Percentiles rank a stretch among this genome's conserved stretches.
These are phyloP conservation scores for Neolamprologus toae DNA, from an alignment of 2,113 vertebrate species.

Conservation along the genomic window DNA sequence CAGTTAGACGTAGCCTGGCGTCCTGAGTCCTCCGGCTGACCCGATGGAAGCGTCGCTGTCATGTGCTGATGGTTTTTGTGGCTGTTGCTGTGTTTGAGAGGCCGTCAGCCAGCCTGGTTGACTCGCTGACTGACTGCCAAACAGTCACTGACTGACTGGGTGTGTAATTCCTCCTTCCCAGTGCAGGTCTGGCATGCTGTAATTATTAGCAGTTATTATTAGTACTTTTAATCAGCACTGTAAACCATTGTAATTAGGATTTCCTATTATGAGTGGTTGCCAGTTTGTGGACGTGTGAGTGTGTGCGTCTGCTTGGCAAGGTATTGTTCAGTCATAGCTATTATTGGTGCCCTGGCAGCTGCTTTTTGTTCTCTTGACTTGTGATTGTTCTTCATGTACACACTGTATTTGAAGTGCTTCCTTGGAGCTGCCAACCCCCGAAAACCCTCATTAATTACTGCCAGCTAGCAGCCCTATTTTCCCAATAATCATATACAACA, in stretches of 20 bases:
- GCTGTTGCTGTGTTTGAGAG: not conserved
- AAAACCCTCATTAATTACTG: constrained; percentile 35
- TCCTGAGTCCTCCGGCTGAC: not conserved
- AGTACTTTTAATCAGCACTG: constrained; percentile 67
- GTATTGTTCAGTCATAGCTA: constrained; percentile 44
- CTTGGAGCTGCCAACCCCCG: not conserved
- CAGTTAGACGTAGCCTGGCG: not conserved
- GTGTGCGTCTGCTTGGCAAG: constrained; percentile 11
- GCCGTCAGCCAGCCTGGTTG: not conserved
- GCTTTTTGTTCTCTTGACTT: constrained; percentile 45
- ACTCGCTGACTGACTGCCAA: not conserved
- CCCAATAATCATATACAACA: not conserved
- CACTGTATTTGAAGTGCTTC: constrained; percentile 8
- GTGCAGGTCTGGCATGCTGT: constrained; percentile 56
- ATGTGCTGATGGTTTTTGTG: not conserved
- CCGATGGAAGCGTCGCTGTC: not conserved
- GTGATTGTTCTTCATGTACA: constrained; percentile 39
- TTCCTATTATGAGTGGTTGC: constrained; percentile 53
- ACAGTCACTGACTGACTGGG: constrained; percentile 30
- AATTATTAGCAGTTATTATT: constrained; percentile 72
- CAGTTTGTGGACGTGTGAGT: not conserved
- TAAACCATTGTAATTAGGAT: constrained; percentile 65
- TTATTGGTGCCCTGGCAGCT: constrained; percentile 37
- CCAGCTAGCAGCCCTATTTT: not conserved
- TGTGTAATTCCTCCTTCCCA: constrained; percentile 46